Evolutionary conservation across 2,113 vertebrate genomes (phyloP), one percentile per base, ranked within the genome.

Genomic region (Chinchilla lanigera): DNA sequence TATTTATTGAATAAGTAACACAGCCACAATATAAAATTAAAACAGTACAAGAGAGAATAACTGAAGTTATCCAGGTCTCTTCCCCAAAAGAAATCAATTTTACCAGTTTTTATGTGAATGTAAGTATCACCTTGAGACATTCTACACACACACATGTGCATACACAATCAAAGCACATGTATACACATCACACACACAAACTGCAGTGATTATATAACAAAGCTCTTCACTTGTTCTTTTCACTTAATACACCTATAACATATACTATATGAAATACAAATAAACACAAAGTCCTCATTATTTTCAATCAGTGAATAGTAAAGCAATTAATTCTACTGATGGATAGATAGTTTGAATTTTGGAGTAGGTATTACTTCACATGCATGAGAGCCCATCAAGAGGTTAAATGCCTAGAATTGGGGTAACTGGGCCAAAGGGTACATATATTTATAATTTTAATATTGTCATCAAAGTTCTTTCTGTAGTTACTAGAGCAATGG

Each of bases 21-120:
- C 0, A 87, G 13, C 5, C 3, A 73, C n/a, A 30, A 89, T 33
- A 94, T n/a, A 60, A 92, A 69, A 95, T 89, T 89, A 26, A 86
- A 94, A 89, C 90, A 8, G 50, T 41, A 71, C 22, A 92, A 82
- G 30, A 75, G 11, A 94, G 52, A 94, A 92, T 50, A 58, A 86
- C 30, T 56, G 38, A 95, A 81, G 20, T 89, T 69, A 75, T 16
- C 5, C n/a, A 88, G 38, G 17, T 86, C 35, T 89, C 41, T 38
- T 71, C 44, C 22, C 35, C 61, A 30, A 52, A 63, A 83, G 65
- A 93, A 93, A 93, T 12, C 60, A 92, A 60, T 67, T 24, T 85
- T 95, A 60, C 0, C 14, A 89, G 35, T 41, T 88, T 95, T 73
- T 65, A 22, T 87, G 60, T 86, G 50, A 61, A 52, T 30, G 16